Base-by-base conservation (phyloP, 2,113 vertebrate species). In the Spilogale gracilis region DNA sequence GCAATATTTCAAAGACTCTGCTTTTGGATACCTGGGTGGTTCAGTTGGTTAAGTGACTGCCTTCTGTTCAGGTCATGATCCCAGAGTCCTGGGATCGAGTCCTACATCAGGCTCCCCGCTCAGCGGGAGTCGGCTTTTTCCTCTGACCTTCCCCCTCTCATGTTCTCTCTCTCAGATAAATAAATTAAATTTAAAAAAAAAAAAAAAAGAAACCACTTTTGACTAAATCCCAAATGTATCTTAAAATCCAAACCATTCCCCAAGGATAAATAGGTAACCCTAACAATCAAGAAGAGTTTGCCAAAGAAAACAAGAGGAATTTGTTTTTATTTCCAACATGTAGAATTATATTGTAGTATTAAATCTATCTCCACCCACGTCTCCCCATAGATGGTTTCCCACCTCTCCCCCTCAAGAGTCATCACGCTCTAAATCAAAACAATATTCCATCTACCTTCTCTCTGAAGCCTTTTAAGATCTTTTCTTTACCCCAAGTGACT, bases 241-340 rank as follows among this genome's bases (percentile, higher is more conserved):
- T 80, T 10, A 73, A 48, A 93, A 78, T 58, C 30, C 27, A 14
- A 95, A 80, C 43, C 38, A 73, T 14, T 58, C 25, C n/a, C 45
- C 52, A 27, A 61, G 63, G 20, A 89, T 38, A 92, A 95, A 65
- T 54, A 86, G 2, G 20, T 65, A 63, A 80, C 14, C 18, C 13
- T 65, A 81, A 89, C 1, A 43, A 43, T 50, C 45, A 90, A 92
- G 87, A 91, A 56, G 20, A 80, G 9, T 45, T 80, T 84, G 32
- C 63, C 60, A 67, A 61, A 56, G 83, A 78, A 88, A 92, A 84
- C 50, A 92, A 78, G 3, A 86, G 21, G 61, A 96, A 93, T 78
- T 43, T 30, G 52, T 54, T 83, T 83, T 73, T 61, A 73, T 69
- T 91, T 87, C 80, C 12, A 81, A 90, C 91, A 67, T 45, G 38